Evolutionary conservation across 1,140 invertebrate species (phyloP).

Genomic region (Temnothorax nylanderi): DNA sequence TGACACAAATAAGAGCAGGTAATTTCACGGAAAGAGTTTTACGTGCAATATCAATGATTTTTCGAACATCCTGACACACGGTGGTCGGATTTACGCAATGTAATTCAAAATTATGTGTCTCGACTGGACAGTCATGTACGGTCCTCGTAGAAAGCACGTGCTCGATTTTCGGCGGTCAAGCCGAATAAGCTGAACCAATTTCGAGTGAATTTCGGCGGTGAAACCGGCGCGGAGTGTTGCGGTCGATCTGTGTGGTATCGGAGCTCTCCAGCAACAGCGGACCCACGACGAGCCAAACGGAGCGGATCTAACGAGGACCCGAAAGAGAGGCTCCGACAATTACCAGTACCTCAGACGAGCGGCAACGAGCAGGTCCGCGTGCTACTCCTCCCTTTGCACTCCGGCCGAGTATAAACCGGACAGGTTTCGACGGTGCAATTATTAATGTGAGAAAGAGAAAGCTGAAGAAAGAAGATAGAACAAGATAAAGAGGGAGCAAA

Average conservation of each 20-base stretch:
- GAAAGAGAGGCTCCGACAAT: slow-evolving; percentile 69
- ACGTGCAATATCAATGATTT: neutral
- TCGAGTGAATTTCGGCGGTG: slow-evolving; percentile 49
- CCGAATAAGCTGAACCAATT: slow-evolving; percentile 31
- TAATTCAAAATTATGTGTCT: slow-evolving; percentile 28
- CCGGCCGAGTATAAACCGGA: slow-evolving; percentile 72
- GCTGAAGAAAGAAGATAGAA: neutral
- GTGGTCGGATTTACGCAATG: neutral
- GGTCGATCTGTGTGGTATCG: slow-evolving; percentile 66
- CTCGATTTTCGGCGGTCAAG: slow-evolving; percentile 56
- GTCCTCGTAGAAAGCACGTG: slow-evolving; percentile 62
- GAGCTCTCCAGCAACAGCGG: slow-evolving; percentile 15
- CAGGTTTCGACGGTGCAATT: slow-evolving; percentile 78
- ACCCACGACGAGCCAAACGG: slow-evolving; percentile 44
- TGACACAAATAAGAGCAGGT: neutral
- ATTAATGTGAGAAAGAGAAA: slow-evolving; percentile 76
- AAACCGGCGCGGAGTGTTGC: slow-evolving; percentile 15
- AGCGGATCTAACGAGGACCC: slow-evolving; percentile 67
- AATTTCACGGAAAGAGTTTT: neutral
- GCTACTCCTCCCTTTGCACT: slow-evolving; percentile 63
- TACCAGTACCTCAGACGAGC: slow-evolving; percentile 69
- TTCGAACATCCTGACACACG: neutral
- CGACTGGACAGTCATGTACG: neutral
- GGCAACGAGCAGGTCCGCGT: slow-evolving; percentile 63
- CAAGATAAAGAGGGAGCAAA: slow-evolving; percentile 2